These are phyloP conservation scores for Ariopsis seemanni DNA, from an alignment of 2,113 vertebrate genomes.

Conservation along the genomic window DNA sequence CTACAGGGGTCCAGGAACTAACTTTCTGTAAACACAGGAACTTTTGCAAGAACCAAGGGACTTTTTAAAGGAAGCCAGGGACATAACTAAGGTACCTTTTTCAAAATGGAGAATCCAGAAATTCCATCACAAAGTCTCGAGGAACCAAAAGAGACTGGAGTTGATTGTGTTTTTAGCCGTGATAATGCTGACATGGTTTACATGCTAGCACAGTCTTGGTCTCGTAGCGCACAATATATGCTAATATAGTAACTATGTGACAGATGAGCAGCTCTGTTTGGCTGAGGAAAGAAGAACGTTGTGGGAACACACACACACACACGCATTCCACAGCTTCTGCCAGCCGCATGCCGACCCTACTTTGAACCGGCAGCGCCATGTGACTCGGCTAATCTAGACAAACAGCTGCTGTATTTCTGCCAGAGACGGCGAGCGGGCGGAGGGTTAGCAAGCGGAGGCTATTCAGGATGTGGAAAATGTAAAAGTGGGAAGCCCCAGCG, in stretches of 20 bases:
- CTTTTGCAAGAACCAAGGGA: background rate
- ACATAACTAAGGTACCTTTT: background rate
- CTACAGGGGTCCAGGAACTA: background rate
- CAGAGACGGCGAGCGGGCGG: background rate
- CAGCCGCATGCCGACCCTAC: conserved; percentile 65
- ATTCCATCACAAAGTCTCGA: background rate
- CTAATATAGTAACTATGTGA: conserved; percentile 21
- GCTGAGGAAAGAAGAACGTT: conserved; percentile 14
- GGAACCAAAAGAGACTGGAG: background rate
- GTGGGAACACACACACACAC: conserved; percentile 50
- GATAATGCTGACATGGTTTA: background rate
- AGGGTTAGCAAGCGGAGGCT: background rate
- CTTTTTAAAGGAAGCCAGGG: too few relatives aligned
- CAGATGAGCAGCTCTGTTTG: background rate
- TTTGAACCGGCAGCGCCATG: conserved; percentile 68
- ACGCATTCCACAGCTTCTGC: conserved; percentile 60
- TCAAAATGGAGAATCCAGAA: background rate
- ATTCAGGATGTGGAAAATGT: background rate
- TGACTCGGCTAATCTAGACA: conserved; percentile 60
- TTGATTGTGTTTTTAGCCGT: background rate
- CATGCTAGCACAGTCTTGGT: background rate
- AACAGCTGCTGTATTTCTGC: conserved; percentile 47
- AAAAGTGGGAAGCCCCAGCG: background rate
- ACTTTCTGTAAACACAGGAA: background rate
- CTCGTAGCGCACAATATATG: background rate